Evolutionary conservation across 2,888 invertebrate species (phyloP).

Genomic region (Campoplex capitator): DNA sequence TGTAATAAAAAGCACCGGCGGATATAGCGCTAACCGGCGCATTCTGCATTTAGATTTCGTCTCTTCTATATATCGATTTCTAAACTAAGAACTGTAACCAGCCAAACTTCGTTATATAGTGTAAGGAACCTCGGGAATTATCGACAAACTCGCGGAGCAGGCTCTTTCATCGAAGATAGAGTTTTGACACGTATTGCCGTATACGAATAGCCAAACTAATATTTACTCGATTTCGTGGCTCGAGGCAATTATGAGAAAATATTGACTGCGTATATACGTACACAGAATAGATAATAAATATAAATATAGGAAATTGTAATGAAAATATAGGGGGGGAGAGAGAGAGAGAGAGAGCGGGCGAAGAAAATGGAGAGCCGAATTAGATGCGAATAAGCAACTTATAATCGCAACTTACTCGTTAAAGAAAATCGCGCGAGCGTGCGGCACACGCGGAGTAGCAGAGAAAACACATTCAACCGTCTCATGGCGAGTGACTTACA

Average conservation of each 20-base stretch:
- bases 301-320: neutral
- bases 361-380: conserved; percentile 3
- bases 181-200: conserved; percentile 12
- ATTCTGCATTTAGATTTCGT: conserved; percentile 31
- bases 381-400: neutral
- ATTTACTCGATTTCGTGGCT: neutral
- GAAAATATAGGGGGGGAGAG: neutral
- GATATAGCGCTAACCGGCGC: conserved; percentile 15
- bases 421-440: conserved; percentile 40
- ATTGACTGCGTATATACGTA: neutral
- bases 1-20: conserved; percentile 6
- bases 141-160: neutral
- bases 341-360: neutral
- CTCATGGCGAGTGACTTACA: conserved; percentile 65
- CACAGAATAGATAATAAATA: neutral
- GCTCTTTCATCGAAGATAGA: conserved; percentile 10
- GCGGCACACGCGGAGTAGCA: conserved; percentile 18
- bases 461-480: conserved; percentile 53
- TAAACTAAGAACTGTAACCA: conserved; percentile 37
- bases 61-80: conserved; percentile 40
- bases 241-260: neutral
- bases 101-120: conserved; percentile 29
- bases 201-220: neutral
- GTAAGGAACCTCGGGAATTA: conserved; percentile 13
- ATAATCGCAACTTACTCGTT: conserved; percentile 31